A percentile compares a stretch with the other conserved stretches of the same genome.
These are phyloP conservation scores for Phaenicophaeus curvirostris DNA, from an alignment of 2,797 vertebrate genomes.

Conservation along the genomic window DNA sequence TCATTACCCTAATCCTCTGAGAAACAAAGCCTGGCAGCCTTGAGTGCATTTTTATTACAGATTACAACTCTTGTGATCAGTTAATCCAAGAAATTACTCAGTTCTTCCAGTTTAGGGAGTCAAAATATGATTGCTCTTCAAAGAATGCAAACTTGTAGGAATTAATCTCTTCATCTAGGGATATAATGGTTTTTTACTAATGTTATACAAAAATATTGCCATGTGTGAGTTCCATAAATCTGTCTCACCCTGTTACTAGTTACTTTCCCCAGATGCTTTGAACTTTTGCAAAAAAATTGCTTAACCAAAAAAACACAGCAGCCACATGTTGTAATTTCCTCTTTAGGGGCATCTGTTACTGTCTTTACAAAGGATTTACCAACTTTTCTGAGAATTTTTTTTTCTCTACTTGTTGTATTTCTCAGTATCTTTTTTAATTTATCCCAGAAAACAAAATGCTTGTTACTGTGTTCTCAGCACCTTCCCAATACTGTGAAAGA, in stretches of 20 bases:
- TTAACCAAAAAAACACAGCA: slow-evolving; percentile 66
- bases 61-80: slow-evolving; percentile 67
- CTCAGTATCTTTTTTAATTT: neutral
- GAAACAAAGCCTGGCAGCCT: slow-evolving; percentile 55
- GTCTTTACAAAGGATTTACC: slow-evolving; percentile 27
- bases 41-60: slow-evolving; percentile 48
- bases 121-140: slow-evolving; percentile 74
- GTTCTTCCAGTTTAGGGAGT: slow-evolving; percentile 69
- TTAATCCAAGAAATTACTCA: slow-evolving; percentile 79
- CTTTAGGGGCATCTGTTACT: slow-evolving; percentile 64
- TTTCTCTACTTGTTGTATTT: neutral
- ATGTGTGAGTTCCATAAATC: slow-evolving; percentile 80
- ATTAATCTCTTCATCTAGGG: slow-evolving; percentile 74
- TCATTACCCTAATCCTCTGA: slow-evolving; percentile 45
- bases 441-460: neutral
- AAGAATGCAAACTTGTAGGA: slow-evolving; percentile 71
- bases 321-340: slow-evolving; percentile 81
- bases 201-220: slow-evolving; percentile 80
- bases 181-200: slow-evolving; percentile 76
- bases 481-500: neutral
- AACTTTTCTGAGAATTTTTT: slow-evolving; percentile 11
- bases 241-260: slow-evolving; percentile 75
- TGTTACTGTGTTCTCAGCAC: neutral
- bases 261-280: slow-evolving; percentile 77
- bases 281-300: slow-evolving; percentile 71